Evolutionary conservation across 2,113 vertebrate genomes (phyloP).

Genomic region (Larimichthys polyactis): DNA sequence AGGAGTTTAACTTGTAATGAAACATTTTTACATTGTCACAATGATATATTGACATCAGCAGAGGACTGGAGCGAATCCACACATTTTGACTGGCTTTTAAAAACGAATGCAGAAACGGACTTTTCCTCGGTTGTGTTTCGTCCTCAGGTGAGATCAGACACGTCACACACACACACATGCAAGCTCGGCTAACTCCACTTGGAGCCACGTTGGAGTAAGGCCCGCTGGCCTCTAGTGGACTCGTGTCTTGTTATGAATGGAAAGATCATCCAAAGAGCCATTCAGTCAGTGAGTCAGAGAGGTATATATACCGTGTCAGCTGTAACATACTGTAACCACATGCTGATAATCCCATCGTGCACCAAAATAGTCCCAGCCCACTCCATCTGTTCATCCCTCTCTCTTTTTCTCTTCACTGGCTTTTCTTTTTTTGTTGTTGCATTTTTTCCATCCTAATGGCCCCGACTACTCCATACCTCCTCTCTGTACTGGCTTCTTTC

Average conservation of each 20-base stretch:
- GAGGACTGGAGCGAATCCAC: no score
- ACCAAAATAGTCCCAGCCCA: slow-evolving; percentile 72
- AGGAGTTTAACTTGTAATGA: no score
- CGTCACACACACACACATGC: not conserved
- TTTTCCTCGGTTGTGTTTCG: not conserved
- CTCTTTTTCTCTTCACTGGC: slow-evolving; percentile 46
- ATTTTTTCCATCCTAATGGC: slow-evolving; percentile 37
- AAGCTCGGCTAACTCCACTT: not conserved
- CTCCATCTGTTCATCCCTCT: slow-evolving; percentile 78
- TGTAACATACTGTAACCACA: slow-evolving; percentile 78
- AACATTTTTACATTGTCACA: no score
- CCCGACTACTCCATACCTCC: not conserved
- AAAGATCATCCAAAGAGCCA: slow-evolving; percentile 8
- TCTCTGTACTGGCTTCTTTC: slow-evolving; percentile 19
- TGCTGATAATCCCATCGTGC: slow-evolving; percentile 76
- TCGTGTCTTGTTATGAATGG: slow-evolving; percentile 53
- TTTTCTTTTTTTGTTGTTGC: slow-evolving; percentile 24
- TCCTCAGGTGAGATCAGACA: not conserved
- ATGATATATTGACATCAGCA: no score
- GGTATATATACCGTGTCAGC: slow-evolving; percentile 65
- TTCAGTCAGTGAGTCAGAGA: slow-evolving; percentile 47
- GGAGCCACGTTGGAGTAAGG: not conserved
- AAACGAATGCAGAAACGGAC: not conserved
- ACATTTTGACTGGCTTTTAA: no score
- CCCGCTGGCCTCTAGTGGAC: not conserved